phyloP scores from a whole-genome alignment of 2,113 vertebrate genomes.

The Rallus limicola region DNA sequence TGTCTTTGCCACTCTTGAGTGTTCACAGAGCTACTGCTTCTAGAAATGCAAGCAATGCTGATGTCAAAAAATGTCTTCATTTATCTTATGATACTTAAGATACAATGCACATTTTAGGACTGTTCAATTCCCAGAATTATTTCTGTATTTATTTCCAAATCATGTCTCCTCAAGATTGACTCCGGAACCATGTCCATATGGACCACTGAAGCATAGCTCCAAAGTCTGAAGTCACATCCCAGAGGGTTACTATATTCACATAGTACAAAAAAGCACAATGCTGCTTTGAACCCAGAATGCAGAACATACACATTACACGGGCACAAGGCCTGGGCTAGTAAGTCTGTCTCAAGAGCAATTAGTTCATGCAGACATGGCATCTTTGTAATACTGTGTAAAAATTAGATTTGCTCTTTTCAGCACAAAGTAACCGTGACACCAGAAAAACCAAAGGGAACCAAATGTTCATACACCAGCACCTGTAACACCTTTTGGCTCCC shows the following conservation, averaged over 20 bases:
- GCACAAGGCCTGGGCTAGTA: background rate
- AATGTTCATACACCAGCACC: background rate
- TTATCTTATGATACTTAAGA: background rate
- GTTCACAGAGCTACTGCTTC: background rate
- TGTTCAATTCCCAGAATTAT: background rate
- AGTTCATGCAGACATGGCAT: background rate
- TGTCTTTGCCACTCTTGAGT: background rate
- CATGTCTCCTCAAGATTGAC: background rate
- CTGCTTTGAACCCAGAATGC: background rate
- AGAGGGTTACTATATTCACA: background rate
- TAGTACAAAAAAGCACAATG: background rate
- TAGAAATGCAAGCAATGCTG: background rate
- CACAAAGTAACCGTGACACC: background rate
- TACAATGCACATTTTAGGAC: background rate
- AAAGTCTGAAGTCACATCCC: background rate
- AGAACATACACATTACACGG: background rate
- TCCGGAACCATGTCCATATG: background rate
- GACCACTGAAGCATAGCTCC: background rate
- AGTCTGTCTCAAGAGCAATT: background rate
- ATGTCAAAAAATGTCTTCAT: background rate
- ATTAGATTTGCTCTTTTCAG: background rate
- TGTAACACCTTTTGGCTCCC: background rate
- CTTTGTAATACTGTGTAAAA: background rate
- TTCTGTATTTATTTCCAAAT: background rate
- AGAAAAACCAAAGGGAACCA: background rate